A percentile compares a stretch with the other conserved stretches of the same genome.
Evolutionary conservation across 2,888 invertebrate species (phyloP).

Genomic region (Chymomyza amoena): DNA sequence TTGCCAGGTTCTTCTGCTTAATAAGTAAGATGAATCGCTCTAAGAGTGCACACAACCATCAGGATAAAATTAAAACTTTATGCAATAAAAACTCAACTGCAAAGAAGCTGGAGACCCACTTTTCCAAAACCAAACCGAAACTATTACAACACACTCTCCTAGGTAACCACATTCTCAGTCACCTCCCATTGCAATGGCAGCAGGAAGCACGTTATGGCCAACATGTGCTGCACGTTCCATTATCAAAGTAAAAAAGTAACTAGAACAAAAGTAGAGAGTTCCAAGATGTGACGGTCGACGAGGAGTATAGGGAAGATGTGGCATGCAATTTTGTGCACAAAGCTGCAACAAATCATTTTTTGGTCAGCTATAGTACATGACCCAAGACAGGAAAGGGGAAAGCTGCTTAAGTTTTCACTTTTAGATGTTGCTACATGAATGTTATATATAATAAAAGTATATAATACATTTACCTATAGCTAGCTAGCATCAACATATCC

Average conservation of each 20-base stretch:
- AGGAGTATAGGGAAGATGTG: not conserved
- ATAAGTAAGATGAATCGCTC: no score
- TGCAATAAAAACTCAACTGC: conserved; percentile 1
- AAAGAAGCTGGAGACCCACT: not conserved
- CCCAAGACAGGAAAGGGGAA: not conserved
- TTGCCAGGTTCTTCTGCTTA: no score
- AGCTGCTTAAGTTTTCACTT: not conserved
- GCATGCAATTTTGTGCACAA: conserved; percentile 3
- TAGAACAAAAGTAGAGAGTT: conserved; percentile 10
- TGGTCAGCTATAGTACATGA: not conserved
- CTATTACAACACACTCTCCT: not conserved
- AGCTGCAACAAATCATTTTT: conserved; percentile 9
- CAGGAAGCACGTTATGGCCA: conserved; percentile 4
- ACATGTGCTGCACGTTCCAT: conserved; percentile 1
- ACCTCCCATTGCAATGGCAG: not conserved
- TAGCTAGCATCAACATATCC: no score
- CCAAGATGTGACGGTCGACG: not conserved
- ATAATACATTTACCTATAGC: no score
- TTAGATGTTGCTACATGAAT: no score
- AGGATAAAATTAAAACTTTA: conserved; percentile 7
- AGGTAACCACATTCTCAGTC: not conserved
- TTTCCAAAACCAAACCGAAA: no score
- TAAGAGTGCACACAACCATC: not conserved
- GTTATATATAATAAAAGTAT: no score
- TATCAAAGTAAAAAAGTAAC: conserved; percentile 7